Percentiles rank a stretch among this genome's conserved stretches.
phyloP scores from a whole-genome alignment of 2,888 invertebrate species.

The Volucella bombylans region DNA sequence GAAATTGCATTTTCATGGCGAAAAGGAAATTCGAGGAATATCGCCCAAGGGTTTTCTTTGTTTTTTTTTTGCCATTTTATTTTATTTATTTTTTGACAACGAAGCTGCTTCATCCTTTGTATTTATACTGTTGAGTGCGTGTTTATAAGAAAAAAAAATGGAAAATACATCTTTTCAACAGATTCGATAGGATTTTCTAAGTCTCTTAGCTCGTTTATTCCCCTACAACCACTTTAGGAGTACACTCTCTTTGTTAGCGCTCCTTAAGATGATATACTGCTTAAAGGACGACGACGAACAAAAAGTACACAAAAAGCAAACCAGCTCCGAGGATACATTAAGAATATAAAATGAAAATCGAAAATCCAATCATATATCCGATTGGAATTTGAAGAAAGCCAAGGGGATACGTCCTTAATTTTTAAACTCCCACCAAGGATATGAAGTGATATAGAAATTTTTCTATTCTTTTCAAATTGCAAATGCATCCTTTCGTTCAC shows the following conservation, averaged over 20 bases:
- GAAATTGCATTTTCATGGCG: conserved; percentile 43
- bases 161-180: background rate
- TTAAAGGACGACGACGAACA: background rate
- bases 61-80: background rate
- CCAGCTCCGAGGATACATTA: conserved; percentile 12
- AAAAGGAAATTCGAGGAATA: conserved; percentile 7
- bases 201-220: background rate
- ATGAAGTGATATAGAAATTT: conserved; percentile 12
- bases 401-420: conserved; percentile 42
- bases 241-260: too few relatives aligned
- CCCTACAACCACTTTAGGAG: background rate
- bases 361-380: conserved; percentile 62
- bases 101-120: conserved; percentile 8
- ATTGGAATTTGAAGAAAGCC: conserved; percentile 31
- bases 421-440: conserved; percentile 30
- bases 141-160: conserved; percentile 21
- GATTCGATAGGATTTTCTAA: conserved; percentile 39
- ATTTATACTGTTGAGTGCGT: conserved; percentile 7
- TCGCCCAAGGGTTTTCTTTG: conserved; percentile 28
- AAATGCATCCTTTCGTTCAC: conserved; percentile 31
- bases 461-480: conserved; percentile 13
- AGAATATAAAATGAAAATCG: conserved; percentile 32
- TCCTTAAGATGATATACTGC: too few relatives aligned
- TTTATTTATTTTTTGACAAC: background rate
- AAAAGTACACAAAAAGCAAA: too few relatives aligned